Evolutionary conservation across 2,888 invertebrate species (phyloP), one percentile per base, ranked within the genome.

Genomic region (Danaus chrysippus): DNA sequence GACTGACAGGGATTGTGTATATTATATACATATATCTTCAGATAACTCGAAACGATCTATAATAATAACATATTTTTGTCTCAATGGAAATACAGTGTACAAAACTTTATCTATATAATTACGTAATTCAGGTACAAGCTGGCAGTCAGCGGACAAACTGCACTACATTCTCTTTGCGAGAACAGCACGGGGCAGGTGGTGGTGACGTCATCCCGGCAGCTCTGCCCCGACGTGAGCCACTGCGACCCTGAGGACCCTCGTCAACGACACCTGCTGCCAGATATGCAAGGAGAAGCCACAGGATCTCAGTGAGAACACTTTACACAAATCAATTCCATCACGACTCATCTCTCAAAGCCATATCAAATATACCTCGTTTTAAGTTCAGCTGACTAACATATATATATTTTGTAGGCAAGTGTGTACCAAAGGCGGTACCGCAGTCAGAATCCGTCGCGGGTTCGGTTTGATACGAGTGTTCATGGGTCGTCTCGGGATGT

Each of bases 221-320:
- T 91, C 1, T 96, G 96, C 73, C 94, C 95, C 1, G 92, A 93
- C 79, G 78, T 95, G 42, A 83, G 92, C 0, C 75, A 83, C 53
- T 96, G 96, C 74, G 86, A 92, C 0, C 81, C 88, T 0, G 87
- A 92, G 19, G 79, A 92, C 65, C 65, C 73, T 93, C 15, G 92
- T 93, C 71, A 80, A 84, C 12, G 93, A 93, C 34, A 94, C 94
- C 56, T 96, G 96, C 78, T 96, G 96, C 72, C 84, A 92, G 42
- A 80, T 88, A 55, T 96, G 96, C 77, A 92, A 92, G 66, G 74
- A 88, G 23, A 92, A 91, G 1, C 76, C 92, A 0, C 72, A 80
- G 10, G 73, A 88, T 5, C 83, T 91, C 67, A 86, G 93, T 93
- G 66, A 81, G 85, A 76, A 42, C 65, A 66, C 64, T 63, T 10